Conservation (phyloP, 2,113 vertebrate species). For the Anoplopoma fimbria region DNA sequence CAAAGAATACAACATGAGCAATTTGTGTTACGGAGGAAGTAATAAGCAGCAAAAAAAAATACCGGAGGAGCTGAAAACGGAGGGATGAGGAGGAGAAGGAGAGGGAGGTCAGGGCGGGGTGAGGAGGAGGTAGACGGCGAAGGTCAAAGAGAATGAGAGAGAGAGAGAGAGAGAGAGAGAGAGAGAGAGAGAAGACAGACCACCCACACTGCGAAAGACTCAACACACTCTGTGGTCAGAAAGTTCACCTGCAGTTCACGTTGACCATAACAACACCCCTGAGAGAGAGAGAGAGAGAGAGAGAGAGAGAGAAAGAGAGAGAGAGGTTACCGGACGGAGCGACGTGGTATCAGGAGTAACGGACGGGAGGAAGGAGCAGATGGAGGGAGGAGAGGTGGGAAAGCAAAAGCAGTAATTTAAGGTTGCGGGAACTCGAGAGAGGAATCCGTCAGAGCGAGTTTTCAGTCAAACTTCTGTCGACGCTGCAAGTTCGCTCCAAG, state of each 20-base stretch:
- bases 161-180: constrained; percentile 21
- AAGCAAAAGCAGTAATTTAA: constrained; percentile 62
- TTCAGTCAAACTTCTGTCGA: constrained; percentile 41
- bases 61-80: constrained; percentile 9
- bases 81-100: constrained; percentile 32
- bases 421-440: constrained; percentile 43
- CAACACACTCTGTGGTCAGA: constrained; percentile 59
- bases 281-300: constrained; percentile 36
- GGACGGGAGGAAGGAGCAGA: constrained; percentile 11
- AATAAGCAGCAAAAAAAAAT: constrained; percentile 25
- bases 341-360: constrained; percentile 32
- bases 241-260: constrained; percentile 73
- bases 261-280: constrained; percentile 67
- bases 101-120: constrained; percentile 30
- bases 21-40: not conserved
- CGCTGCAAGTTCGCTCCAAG: constrained; percentile 54
- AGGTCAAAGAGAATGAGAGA: constrained; percentile 51
- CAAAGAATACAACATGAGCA: not conserved
- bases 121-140: constrained; percentile 43
- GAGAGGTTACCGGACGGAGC: constrained; percentile 18
- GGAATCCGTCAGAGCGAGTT: constrained; percentile 30
- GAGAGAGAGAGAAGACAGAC: constrained; percentile 24
- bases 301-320: constrained; percentile 37
- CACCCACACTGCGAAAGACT: constrained; percentile 55
- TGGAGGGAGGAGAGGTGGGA: constrained; percentile 37